Evolutionary conservation across 2,113 vertebrate species (phyloP).

Genomic region (Apteryx mantelli): DNA sequence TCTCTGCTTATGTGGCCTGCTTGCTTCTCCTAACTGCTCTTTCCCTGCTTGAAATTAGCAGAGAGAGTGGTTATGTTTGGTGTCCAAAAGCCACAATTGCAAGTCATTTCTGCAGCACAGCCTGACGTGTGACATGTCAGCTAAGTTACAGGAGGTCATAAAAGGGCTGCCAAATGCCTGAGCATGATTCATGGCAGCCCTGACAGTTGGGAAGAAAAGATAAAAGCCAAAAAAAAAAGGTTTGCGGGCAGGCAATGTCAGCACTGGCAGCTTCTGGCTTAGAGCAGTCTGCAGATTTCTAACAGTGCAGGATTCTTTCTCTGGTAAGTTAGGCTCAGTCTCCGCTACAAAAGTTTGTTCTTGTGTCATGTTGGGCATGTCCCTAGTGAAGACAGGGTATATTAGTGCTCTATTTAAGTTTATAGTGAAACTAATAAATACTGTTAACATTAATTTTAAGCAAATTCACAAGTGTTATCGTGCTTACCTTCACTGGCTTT

Average conservation of each 20-base stretch:
- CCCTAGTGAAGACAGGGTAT: neutral
- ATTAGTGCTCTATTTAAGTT: neutral
- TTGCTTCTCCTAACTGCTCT: neutral
- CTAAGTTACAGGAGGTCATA: neutral
- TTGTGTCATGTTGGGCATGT: neutral
- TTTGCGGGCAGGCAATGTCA: neutral
- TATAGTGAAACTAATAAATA: neutral
- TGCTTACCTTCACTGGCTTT: neutral
- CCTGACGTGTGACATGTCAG: neutral
- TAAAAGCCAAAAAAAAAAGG: neutral
- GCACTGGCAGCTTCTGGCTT: neutral
- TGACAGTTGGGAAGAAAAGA: neutral
- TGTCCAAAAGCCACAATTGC: neutral
- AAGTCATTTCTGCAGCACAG: neutral
- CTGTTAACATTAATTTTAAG: neutral
- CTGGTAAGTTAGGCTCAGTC: neutral
- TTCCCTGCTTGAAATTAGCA: neutral
- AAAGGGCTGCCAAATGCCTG: neutral
- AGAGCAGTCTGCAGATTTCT: neutral
- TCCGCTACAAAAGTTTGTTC: neutral
- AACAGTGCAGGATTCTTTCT: neutral
- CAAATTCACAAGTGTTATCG: neutral
- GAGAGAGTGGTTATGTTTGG: neutral
- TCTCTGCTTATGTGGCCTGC: neutral
- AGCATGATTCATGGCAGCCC: neutral